Evolutionary conservation across 2,888 invertebrate species (phyloP), one percentile per base, ranked within the genome.

Genomic region (Stomorhina lunata): DNA sequence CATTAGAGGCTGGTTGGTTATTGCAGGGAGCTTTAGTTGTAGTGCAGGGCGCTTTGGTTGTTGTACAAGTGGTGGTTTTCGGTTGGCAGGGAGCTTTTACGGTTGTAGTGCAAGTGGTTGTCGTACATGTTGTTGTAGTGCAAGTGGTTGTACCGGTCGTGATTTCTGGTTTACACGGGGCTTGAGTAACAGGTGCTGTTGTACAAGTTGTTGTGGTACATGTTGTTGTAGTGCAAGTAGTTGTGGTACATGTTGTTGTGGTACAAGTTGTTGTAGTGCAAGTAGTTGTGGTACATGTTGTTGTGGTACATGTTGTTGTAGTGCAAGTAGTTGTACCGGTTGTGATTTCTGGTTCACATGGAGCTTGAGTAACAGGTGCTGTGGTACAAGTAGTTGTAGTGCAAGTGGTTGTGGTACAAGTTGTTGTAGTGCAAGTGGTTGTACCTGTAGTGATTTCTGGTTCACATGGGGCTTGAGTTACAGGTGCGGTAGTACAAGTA

Each of bases 101-200:
- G 0, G 72, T 72, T 55, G 68, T 55, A 0, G 65, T 65, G 0
- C 55, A 17, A 10, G 76, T 61, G 4, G 57, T 40, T 48, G 76
- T 76, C 0, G 82, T 72, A 5, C 75, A 75, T 12, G 73, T 50
- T 17, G 83, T 68, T 43, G 78, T 69, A 0, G 73, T 43, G 27
- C 65, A 57, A 9, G 66, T 34, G 12, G 79, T 75, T 66, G 83
- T 12, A 10, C 20, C 29, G 0, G 71, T 61, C 1, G 72, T 69
- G 10, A 68, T 61, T 10, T 32, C 9, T 9, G 66, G 4, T 27
- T 78, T 76, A 2, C 59, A 53, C 2, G 79, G 15, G 4, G 66
- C 73, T 53, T 48, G 43, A 0, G 76, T 76, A 29, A 17, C 2
- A 12, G 69, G 59, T 7, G 82, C 66, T 57, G 59, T 20, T 1